Evolutionary conservation across 2,888 invertebrate species (phyloP).

Genomic region (Operophtera brumata): DNA sequence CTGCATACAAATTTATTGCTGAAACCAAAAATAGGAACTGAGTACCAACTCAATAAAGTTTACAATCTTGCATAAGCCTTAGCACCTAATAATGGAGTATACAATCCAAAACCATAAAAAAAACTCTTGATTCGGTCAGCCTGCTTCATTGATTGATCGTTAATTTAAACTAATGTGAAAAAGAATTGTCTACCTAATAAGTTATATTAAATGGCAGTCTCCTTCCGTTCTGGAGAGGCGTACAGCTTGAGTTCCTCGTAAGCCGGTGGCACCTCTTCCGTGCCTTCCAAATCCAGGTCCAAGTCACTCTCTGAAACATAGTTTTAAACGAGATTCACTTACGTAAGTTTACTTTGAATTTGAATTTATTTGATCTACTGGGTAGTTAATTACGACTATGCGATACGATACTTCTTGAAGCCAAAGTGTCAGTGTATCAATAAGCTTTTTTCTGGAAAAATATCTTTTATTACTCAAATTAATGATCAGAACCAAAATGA

Average conservation of each 20-base stretch:
- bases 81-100: not conserved
- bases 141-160: not conserved
- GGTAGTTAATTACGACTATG: no score
- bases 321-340: not conserved
- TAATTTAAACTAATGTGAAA: not conserved
- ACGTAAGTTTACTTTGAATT: no score
- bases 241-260: slow-evolving; percentile 57
- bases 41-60: not conserved
- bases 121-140: no score
- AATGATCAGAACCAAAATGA: no score
- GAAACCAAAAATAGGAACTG: not conserved
- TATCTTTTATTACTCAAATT: no score
- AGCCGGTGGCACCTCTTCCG: slow-evolving; percentile 59
- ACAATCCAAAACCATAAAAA: no score
- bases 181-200: not conserved
- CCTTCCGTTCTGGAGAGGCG: slow-evolving; percentile 46
- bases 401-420: no score
- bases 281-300: slow-evolving; percentile 59
- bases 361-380: no score
- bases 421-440: no score
- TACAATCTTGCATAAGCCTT: not conserved
- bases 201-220: slow-evolving; percentile 60
- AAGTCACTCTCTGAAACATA: slow-evolving; percentile 65
- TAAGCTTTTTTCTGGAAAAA: no score
- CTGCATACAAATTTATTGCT: not conserved